phyloP scores from a whole-genome alignment of 2,113 vertebrate genomes.

The Nesogale talazaci region DNA sequence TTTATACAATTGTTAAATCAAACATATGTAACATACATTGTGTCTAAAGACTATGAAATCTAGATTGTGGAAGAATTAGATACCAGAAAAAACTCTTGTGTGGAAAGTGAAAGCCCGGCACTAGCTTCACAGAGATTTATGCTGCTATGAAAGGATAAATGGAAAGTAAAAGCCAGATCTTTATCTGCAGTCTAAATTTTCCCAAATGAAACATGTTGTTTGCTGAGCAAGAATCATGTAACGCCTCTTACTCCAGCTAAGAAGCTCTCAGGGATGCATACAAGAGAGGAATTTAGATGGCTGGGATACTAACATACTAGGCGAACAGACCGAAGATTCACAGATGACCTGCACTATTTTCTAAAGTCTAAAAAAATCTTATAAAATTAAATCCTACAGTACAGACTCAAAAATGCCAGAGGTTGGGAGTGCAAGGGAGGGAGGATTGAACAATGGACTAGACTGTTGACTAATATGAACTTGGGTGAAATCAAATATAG shows the following conservation, averaged over 20 bases:
- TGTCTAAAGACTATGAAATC: conserved; percentile 47
- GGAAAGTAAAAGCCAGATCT: conserved; percentile 43
- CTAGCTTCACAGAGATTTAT: not conserved
- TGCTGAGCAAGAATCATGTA: conserved; percentile 4
- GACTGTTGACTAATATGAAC: too few species aligned
- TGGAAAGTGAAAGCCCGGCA: not conserved
- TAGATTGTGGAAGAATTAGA: conserved; percentile 51
- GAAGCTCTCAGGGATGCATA: not conserved
- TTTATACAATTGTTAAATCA: conserved; percentile 41
- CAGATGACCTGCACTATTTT: not conserved
- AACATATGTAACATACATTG: conserved; percentile 35
- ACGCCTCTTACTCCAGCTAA: not conserved
- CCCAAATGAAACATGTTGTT: not conserved
- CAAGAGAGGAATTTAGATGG: not conserved
- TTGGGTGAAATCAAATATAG: too few species aligned
- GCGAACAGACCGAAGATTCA: not conserved
- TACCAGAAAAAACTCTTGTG: conserved; percentile 23
- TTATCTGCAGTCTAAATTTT: not conserved
- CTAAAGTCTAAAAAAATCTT: conserved; percentile 18
- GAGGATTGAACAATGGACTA: too few species aligned
- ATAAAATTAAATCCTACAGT: not conserved
- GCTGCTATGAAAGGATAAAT: not conserved
- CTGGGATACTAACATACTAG: not conserved
- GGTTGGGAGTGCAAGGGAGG: too few species aligned
- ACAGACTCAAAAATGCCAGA: too few species aligned